Base-by-base conservation (phyloP, 2,113 vertebrate species). In the Recurvirostra avosetta region DNA sequence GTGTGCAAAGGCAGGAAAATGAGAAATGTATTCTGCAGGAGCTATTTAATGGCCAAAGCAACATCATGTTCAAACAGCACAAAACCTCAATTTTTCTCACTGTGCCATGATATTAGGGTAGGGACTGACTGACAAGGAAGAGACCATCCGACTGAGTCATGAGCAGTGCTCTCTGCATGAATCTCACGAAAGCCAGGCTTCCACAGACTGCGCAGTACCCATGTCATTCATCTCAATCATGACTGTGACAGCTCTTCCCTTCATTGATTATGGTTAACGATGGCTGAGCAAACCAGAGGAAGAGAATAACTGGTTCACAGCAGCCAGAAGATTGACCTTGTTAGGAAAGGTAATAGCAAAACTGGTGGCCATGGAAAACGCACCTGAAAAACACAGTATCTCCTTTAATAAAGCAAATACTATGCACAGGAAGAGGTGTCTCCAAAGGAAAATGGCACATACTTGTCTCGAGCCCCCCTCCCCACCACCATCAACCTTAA, bases 151-250 rank as follows among this genome's bases (percentile, higher is more conserved):
- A 65, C 67, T 86, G 75, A 94, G 47, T 56, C 49, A 70, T 38
- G 38, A 86, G 34, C 63, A 95, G 41, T 2, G 1, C 43, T 38
- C 41, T 73, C 81, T 79, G n/a, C 61, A 45, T 79, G 75, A 94
- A 17, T 27, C 23, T 87, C 50, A 36, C 1, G 1, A 67, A 91
- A 78, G n/a, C 56, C 81, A 47, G 36, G 38, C 52, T 95, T 94
- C 61, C 68, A 75, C 68, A 80, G 36, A 17, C 25, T 58, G 53
- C 72, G 79, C 27, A 86, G 47, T 68, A 78, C 11, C 32, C 25
- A 3, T 72, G 66, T 87, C 79, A 87, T 80, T 89, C 75, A n/a
- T 71, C 92, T 96, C 84, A 92, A 61, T 94, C 93, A 82, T 45
- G 50, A 23, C 40, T 34, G 55, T 93, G 92, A 90, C 81, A 92